Evolutionary conservation across 1,140 invertebrate genomes (phyloP).

Genomic region (Conopomorpha cramerella): DNA sequence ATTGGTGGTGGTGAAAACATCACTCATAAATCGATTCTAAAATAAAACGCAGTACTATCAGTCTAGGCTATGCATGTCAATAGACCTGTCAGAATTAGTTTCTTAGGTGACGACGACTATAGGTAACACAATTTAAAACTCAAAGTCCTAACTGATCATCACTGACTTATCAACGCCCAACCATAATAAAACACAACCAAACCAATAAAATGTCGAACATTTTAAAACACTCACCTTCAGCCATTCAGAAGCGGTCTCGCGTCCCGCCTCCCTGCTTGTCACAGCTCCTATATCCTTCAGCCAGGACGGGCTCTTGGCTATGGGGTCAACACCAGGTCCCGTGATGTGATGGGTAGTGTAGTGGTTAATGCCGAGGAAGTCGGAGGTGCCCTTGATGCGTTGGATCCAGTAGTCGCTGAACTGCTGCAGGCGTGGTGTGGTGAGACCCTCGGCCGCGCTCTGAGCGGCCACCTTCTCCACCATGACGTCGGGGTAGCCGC

Average conservation of each 20-base stretch:
- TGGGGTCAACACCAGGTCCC: conserved; percentile 37
- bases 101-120: too few relatives aligned
- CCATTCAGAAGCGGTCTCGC: conserved; percentile 52
- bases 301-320: conserved; percentile 50
- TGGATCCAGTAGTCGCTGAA: conserved; percentile 54
- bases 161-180: too few relatives aligned
- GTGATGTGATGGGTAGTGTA: conserved; percentile 52
- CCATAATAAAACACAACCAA: conserved; percentile 3
- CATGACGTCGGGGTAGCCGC: conserved; percentile 67
- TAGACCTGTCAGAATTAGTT: too few relatives aligned
- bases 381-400: conserved; percentile 54
- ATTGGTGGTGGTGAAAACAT: too few relatives aligned
- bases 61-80: too few relatives aligned
- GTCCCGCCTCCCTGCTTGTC: conserved; percentile 43
- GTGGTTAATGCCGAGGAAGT: conserved; percentile 60
- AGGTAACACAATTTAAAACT: too few relatives aligned
- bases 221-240: conserved; percentile 28
- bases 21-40: too few relatives aligned
- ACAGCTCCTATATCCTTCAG: conserved; percentile 52
- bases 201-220: conserved; percentile 1
- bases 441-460: conserved; percentile 50
- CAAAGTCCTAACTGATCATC: too few relatives aligned
- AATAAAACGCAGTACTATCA: too few relatives aligned
- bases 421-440: conserved; percentile 46
- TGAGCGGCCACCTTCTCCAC: conserved; percentile 49